Conservation (phyloP, 1,140 invertebrate genomes). For the Macrotrachela quadricornifera region DNA sequence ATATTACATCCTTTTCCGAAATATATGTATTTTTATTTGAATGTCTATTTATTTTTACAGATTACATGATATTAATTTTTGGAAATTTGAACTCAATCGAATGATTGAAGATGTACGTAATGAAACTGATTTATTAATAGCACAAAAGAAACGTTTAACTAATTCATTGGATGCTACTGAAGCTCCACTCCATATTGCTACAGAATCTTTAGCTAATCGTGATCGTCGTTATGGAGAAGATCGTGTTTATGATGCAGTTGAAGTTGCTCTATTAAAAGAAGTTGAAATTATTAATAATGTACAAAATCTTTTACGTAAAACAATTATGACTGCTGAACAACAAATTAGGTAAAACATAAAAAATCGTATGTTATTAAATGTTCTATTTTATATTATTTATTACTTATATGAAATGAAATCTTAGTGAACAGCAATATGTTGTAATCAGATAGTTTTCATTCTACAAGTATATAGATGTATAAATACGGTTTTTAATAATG, state of each 20-base stretch:
- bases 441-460: no score
- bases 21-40: conserved; percentile 2
- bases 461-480: no score
- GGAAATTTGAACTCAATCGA: conserved; percentile 29
- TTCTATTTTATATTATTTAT: no score
- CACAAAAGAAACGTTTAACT: conserved; percentile 26
- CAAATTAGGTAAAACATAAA: conserved; percentile 43
- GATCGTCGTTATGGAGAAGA: conserved; percentile 50
- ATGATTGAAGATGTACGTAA: conserved; percentile 26
- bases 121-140: conserved; percentile 26
- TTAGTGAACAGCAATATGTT: no score
- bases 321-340: conserved; percentile 42
- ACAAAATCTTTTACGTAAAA: conserved; percentile 27
- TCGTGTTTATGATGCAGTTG: conserved; percentile 52
- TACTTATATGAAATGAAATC: no score
- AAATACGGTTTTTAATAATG: no score
- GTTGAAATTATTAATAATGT: conserved; percentile 33
- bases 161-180: conserved; percentile 25
- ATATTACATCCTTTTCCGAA: no score
- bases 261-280: conserved; percentile 45
- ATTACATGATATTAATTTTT: conserved; percentile 29
- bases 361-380: no score
- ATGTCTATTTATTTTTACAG: no score
- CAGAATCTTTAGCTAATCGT: conserved; percentile 42
- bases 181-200: conserved; percentile 28